Percentiles rank a stretch among this genome's conserved stretches.
These are phyloP conservation scores for Ceratina calcarata DNA, from an alignment of 1,140 invertebrate species.

Conservation along the genomic window DNA sequence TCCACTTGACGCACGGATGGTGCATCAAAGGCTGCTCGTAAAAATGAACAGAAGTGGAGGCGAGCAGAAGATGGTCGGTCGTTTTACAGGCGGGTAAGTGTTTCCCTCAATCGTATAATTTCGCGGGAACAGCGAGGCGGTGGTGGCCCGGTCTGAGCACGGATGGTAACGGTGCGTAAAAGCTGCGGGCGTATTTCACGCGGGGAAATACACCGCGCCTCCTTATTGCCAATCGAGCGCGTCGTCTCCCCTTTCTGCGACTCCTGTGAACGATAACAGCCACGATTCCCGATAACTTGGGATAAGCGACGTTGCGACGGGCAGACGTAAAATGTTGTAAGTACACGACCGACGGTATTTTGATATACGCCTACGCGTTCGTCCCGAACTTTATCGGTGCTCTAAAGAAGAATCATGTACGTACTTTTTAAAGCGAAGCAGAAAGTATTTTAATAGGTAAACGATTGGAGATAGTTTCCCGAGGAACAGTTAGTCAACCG, in stretches of 20 bases:
- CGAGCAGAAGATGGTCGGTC: background rate
- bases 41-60: background rate
- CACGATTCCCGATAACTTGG: background rate
- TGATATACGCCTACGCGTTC: background rate
- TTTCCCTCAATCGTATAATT: conserved; percentile 25
- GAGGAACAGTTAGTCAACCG: too few relatives aligned
- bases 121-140: conserved; percentile 1
- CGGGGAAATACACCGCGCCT: background rate
- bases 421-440: too few relatives aligned
- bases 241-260: too few relatives aligned
- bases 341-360: background rate
- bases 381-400: background rate
- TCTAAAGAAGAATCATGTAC: too few relatives aligned
- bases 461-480: too few relatives aligned
- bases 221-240: conserved; percentile 16
- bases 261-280: background rate
- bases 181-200: conserved; percentile 16
- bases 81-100: conserved; percentile 19
- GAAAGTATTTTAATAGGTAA: too few relatives aligned
- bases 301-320: background rate
- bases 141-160: background rate
- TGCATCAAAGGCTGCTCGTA: background rate
- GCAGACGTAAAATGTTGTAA: background rate
- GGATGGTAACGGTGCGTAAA: conserved; percentile 15
- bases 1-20: background rate